phyloP scores from a whole-genome alignment of 2,113 vertebrate genomes.

The Seriola quinqueradiata region DNA sequence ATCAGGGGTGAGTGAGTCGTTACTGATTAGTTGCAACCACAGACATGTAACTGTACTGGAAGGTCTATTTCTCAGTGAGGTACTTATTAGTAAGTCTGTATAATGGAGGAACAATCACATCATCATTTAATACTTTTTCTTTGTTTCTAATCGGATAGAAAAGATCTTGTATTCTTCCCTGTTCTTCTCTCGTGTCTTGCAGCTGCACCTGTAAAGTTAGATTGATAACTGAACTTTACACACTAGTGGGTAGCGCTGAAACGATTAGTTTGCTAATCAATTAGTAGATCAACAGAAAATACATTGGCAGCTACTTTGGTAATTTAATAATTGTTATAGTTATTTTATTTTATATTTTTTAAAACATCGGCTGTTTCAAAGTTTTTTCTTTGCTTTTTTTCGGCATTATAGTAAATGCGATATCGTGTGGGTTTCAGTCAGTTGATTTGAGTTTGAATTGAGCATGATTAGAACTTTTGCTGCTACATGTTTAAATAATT shows the following conservation, averaged over 20 bases:
- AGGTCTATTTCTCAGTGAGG: neutral
- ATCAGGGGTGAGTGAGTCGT: neutral
- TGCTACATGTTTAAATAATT: too few relatives aligned
- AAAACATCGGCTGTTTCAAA: neutral
- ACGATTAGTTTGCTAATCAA: neutral
- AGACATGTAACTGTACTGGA: neutral
- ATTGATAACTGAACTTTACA: neutral
- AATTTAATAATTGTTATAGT: neutral
- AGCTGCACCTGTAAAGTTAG: neutral
- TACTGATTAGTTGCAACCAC: neutral
- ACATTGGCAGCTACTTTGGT: neutral
- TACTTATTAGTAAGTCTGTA: too few relatives aligned
- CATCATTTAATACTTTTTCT: neutral
- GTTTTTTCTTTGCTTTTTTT: too few relatives aligned
- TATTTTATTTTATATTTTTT: fast-evolving
- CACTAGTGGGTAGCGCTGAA: neutral
- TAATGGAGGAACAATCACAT: too few relatives aligned
- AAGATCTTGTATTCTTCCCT: neutral
- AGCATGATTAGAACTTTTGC: too few relatives aligned
- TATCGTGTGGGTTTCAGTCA: too few relatives aligned
- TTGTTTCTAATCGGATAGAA: neutral
- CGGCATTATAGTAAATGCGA: neutral
- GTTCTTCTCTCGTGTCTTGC: neutral
- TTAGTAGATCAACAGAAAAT: neutral
- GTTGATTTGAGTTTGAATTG: too few relatives aligned